Base-by-base conservation (phyloP, 2,888 invertebrate species). In the Drosophila demipolita region DNA sequence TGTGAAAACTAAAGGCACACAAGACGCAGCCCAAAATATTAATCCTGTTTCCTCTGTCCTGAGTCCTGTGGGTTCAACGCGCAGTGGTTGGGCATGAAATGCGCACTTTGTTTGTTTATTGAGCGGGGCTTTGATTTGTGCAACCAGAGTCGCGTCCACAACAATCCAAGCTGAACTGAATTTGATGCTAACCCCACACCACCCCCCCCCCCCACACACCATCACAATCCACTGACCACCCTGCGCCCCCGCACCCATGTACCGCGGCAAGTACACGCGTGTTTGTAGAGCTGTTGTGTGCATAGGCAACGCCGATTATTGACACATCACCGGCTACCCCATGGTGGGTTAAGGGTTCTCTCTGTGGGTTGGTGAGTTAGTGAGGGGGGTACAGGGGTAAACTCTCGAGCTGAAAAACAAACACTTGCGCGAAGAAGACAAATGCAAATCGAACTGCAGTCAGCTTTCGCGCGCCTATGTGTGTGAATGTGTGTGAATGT, bases 91-190 rank as follows among this genome's bases (percentile, higher is more conserved):
- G 75, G 72, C 87, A 74, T 75, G 78, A 85, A 85, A 87, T 87
- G 88, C 72, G 75, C 86, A 85, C 75, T 70, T 69, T 87, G 76
- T 89, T 85, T 88, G 89, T 81, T 88, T 87, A 85, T 87, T 82
- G 76, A 85, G 89, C 80, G 66, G 72, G 79, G 79, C 90, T 86
- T 86, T 89, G 85, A 86, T 82, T 89, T 89, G 75, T 79, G 71
- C 75, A 26, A 48, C 63, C 62, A 62, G 59, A 65, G 60, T 75
- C 73, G 64, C 63, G 62, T 68, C 64, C 45, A 58, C 26, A 38
- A 3, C 15, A 36, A 50, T 49, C 33, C 45, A 45, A 50, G 70
- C 42, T 67, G 69, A 67, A 52, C 65, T 63, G 76, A 83, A 80
- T 75, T 82, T 83, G 77, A 75, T 77, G 73, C 62, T 36, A 36